Evolutionary conservation across 2,797 vertebrate species (phyloP), one percentile per base, ranked within the genome.

Genomic region (Fistularia commersonii): DNA sequence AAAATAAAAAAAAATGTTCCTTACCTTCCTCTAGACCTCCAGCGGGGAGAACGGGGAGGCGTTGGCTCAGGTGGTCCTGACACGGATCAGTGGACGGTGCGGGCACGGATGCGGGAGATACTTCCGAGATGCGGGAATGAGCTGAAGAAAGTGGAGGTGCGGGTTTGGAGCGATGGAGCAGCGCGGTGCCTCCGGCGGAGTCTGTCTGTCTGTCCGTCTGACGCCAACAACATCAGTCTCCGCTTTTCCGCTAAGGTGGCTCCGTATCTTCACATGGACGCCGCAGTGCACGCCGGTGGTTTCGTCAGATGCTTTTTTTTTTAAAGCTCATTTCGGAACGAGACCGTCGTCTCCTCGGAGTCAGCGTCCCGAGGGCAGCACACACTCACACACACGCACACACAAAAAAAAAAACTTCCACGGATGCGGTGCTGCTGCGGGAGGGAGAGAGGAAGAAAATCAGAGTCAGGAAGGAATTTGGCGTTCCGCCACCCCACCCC

Each of bases 161-260:
- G 68, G 72, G 43, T 70, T 79, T 74, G 70, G 75, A 79, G 43
- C 60, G 67, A 57, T 69, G 60, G 72, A 59, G 64, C 43, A 37
- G 69, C 47, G 74, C 62, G 37, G 70, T 47, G 74, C 62, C 5
- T 47, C 61, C 69, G 57, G 69, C 57, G 72, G 65, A 51, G 61
- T 69, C 61, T n/a, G n/a, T n/a, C n/a, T n/a, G 61, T 50, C 62
- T 64, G 71, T 11, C 62, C 47, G 57, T 70, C 69, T 66, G 74
- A 64, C 64, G 52, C 63, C 66, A 69, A 81, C 81, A 86, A 77
- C 81, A 81, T 74, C 73, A 56, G 52, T 51, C n/a, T n/a, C n/a
- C n/a, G n/a, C n/a, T n/a, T 51, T 43, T 47, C 48, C 10, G 37
- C 61, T 72, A 75, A 87, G 79, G 81, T 70, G 79, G 64, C 63